Evolutionary conservation across 2,888 invertebrate genomes (phyloP).

Genomic region (Junonia oenone): DNA sequence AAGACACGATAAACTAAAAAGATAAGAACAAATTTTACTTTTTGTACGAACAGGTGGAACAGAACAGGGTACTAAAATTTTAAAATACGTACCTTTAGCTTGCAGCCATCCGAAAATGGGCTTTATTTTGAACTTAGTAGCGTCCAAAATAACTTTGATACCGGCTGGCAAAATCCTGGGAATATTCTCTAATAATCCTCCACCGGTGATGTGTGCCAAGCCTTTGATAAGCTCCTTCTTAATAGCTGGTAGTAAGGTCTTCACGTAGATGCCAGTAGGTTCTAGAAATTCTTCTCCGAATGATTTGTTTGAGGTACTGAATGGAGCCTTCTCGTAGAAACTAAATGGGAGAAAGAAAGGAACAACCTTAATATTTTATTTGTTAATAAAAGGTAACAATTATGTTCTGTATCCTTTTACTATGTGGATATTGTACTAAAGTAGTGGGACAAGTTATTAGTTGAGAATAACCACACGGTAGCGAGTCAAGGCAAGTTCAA

Average conservation of each 20-base stretch:
- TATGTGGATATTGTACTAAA: no score
- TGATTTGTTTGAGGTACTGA: slow-evolving; percentile 53
- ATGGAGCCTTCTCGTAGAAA: slow-evolving; percentile 61
- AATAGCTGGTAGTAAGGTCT: slow-evolving; percentile 85
- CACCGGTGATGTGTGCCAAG: slow-evolving; percentile 96
- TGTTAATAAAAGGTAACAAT: no score
- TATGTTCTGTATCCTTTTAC: no score
- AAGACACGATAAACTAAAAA: not conserved
- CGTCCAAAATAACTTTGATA: slow-evolving; percentile 84
- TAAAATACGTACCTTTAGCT: slow-evolving; percentile 80
- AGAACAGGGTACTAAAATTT: no score
- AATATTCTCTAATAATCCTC: slow-evolving; percentile 93
- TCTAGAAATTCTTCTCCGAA: slow-evolving; percentile 89
- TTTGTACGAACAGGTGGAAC: no score
- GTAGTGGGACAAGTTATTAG: no score
- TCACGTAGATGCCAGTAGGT: slow-evolving; percentile 94
- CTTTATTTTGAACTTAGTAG: slow-evolving; percentile 84
- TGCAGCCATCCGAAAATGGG: slow-evolving; percentile 94
- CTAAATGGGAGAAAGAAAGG: slow-evolving; percentile 33
- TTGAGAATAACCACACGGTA: no score
- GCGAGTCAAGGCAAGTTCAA: no score
- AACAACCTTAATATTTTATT: no score
- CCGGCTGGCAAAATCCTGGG: slow-evolving; percentile 87
- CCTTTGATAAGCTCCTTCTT: slow-evolving; percentile 87
- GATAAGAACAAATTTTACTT: not conserved